These are phyloP conservation scores for Furcula furcula DNA, from an alignment of 2,888 invertebrate genomes.

Conservation along the genomic window DNA sequence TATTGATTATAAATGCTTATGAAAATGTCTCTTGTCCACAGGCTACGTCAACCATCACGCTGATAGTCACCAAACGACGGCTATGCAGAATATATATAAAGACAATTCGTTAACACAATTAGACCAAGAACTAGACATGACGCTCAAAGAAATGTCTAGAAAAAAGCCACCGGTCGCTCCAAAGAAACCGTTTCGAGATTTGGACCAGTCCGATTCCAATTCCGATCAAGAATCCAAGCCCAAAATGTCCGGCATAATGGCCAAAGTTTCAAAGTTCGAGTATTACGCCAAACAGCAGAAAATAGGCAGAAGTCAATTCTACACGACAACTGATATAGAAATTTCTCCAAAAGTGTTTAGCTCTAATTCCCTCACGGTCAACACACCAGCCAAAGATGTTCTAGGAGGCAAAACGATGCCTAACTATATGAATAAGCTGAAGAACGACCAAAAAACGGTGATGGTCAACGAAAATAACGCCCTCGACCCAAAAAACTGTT, in stretches of 20 bases:
- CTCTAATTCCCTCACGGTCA: slow-evolving; percentile 88
- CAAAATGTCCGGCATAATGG: slow-evolving; percentile 82
- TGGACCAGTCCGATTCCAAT: slow-evolving; percentile 70
- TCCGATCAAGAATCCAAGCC: slow-evolving; percentile 73
- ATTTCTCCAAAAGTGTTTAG: slow-evolving; percentile 91
- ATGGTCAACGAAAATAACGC: slow-evolving; percentile 61
- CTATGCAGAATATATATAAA: slow-evolving; percentile 58
- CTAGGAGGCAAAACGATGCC: slow-evolving; percentile 84
- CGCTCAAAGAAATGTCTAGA: slow-evolving; percentile 74
- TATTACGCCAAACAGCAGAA: slow-evolving; percentile 86
- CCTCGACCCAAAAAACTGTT: slow-evolving; percentile 58
- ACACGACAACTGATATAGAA: slow-evolving; percentile 65
- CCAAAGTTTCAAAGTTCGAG: slow-evolving; percentile 91
- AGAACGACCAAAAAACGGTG: slow-evolving; percentile 51
- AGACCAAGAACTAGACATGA: slow-evolving; percentile 71
- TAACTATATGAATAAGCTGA: slow-evolving; percentile 83
- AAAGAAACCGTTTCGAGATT: slow-evolving; percentile 79
- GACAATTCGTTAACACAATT: slow-evolving; percentile 59
- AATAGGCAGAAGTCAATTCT: slow-evolving; percentile 71
- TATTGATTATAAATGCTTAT: not conserved
- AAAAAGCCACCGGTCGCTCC: slow-evolving; percentile 86
- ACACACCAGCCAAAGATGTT: slow-evolving; percentile 91
- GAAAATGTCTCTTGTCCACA: slow-evolving; percentile 38
- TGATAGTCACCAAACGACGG: slow-evolving; percentile 39
- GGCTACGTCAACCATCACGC: slow-evolving; percentile 55